Evolutionary conservation across 2,113 vertebrate genomes (phyloP), one percentile per base, ranked within the genome.

Genomic region (Oryctolagus cuniculus): DNA sequence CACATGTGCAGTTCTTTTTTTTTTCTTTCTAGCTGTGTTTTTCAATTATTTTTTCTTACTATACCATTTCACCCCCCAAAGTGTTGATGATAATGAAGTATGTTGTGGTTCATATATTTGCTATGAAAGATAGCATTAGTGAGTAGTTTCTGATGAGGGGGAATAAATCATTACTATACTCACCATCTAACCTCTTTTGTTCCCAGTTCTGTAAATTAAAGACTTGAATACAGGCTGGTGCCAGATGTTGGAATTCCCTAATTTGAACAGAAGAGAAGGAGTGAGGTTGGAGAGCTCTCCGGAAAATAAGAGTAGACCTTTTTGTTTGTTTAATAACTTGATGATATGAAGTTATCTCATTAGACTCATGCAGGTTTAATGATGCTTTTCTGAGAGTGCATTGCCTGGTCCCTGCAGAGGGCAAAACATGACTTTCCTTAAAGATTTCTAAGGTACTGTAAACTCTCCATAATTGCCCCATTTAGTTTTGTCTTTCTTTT

Each of bases 321-420:
- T 89, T 25, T 96, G 80, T 96, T 95, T 95, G 94, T 87, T 93
- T 97, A 94, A 80, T 89, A 93, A 83, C 90, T 89, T 27, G 38
- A 38, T 73, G 86, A 61, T 89, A 15, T 85, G 67, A 38, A 81
- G 61, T 66, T 95, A 95, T 49, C 83, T 96, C 90, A 91, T 96
- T 96, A 97, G 75, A 51, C 92, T 72, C 86, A 91, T 87, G 91
- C 86, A 87, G 94, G 72, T 82, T 96, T 95, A 96, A 96, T 95
- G 97, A 91, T 85, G 92, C 80, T 95, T 90, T 89, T 36, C 61
- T 19, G 29, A 95, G 38, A 81, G 25, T 70, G 21, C 64, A 34
- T 8, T 73, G 58, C 24, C 75, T 89, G 53, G 86, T 92, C 24
- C 66, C 83, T 51, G 51, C 82, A 93, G 94, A 97, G 95, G 79